A percentile compares a stretch with the other conserved stretches of the same genome.
phyloP scores from a whole-genome alignment of 2,113 vertebrate genomes.

The Poeciliopsis occidentalis region DNA sequence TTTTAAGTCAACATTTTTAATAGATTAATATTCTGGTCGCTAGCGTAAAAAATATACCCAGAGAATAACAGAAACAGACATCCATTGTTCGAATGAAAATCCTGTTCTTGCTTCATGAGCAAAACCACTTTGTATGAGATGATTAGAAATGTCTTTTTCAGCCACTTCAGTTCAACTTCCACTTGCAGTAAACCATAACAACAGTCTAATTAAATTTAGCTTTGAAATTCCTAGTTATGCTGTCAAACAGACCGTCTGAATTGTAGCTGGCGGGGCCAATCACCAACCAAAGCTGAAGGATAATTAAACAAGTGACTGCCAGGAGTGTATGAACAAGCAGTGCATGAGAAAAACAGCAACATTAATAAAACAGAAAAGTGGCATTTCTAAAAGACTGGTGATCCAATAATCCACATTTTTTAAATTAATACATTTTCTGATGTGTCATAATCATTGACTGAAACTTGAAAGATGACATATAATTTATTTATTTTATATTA shows the following conservation, averaged over 20 bases:
- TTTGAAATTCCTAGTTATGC: conserved; percentile 44
- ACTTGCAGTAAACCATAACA: conserved; percentile 58
- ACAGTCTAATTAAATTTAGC: conserved; percentile 61
- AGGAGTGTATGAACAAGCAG: conserved; percentile 28
- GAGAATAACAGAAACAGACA: conserved; percentile 15
- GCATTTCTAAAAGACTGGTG: no score
- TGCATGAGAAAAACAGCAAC: background rate
- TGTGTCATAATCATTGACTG: no score
- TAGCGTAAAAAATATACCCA: conserved; percentile 11
- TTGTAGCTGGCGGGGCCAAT: conserved; percentile 42
- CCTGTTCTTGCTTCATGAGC: conserved; percentile 1
- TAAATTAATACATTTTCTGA: no score
- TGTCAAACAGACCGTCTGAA: conserved; percentile 33
- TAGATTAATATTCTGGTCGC: conserved; percentile 7
- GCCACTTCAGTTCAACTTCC: conserved; percentile 48
- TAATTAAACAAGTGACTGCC: conserved; percentile 63
- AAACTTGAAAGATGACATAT: no score
- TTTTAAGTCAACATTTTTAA: no score
- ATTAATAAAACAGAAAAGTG: background rate
- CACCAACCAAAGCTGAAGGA: conserved; percentile 34
- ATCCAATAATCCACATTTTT: no score
- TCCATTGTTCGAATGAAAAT: conserved; percentile 24
- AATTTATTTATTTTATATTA: no score
- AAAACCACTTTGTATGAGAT: conserved; percentile 53
- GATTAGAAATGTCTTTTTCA: conserved; percentile 44